phyloP scores from a whole-genome alignment of 1,140 invertebrate genomes.

The Drosophila murphyi region DNA sequence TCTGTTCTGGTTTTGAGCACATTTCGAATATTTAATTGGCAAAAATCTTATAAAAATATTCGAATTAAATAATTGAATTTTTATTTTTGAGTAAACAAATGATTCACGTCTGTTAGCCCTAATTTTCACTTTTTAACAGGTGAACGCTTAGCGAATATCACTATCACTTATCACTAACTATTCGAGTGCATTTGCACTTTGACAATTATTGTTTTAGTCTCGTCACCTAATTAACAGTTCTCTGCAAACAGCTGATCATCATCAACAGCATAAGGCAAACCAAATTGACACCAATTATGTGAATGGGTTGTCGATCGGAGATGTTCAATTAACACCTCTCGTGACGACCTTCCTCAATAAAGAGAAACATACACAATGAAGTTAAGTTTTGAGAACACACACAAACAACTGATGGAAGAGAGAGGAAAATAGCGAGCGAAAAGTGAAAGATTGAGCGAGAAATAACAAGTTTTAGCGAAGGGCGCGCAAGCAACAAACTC shows the following conservation, averaged over 20 bases:
- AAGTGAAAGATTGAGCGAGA: neutral
- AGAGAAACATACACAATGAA: conserved; percentile 31
- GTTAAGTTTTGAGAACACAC: conserved; percentile 23
- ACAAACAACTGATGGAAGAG: conserved; percentile 36
- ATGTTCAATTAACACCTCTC: conserved; percentile 56
- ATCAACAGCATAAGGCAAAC: conserved; percentile 6
- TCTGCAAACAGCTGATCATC: conserved; percentile 33
- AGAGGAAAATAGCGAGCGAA: neutral
- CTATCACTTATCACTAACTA: neutral
- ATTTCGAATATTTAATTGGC: too few relatives aligned
- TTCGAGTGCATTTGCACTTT: conserved; percentile 19
- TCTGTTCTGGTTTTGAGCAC: too few relatives aligned
- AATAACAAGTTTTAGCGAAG: conserved; percentile 31
- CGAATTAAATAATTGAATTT: too few relatives aligned
- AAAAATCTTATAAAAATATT: too few relatives aligned
- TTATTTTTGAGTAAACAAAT: too few relatives aligned
- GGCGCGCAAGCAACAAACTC: conserved; percentile 5
- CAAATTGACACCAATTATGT: conserved; percentile 73
- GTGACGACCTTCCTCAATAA: conserved; percentile 56
- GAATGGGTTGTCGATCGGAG: conserved; percentile 49
- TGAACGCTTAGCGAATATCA: neutral
- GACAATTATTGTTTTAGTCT: conserved; percentile 14
- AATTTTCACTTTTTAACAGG: neutral
- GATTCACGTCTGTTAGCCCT: too few relatives aligned
- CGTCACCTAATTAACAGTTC: conserved; percentile 35